These are phyloP conservation scores for Leucophenga montana DNA, from an alignment of 2,888 invertebrate species.

Conservation along the genomic window DNA sequence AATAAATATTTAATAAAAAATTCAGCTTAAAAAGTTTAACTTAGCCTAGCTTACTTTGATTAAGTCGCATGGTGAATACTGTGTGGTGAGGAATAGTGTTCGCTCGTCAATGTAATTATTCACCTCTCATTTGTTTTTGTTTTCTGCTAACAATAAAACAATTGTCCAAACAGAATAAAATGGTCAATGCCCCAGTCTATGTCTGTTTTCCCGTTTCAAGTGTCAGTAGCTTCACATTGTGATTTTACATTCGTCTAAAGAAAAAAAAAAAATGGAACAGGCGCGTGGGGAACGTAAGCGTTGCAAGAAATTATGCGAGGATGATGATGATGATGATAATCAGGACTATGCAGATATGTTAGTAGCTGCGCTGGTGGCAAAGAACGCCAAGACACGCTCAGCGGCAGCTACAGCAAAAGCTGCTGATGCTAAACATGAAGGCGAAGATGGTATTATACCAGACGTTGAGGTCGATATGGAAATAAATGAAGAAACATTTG, in stretches of 20 bases:
- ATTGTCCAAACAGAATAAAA: too few species aligned
- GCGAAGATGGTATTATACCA: constrained; percentile 44
- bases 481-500: constrained; percentile 49
- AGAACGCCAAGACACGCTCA: constrained; percentile 49
- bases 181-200: too few species aligned
- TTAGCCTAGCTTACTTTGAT: too few species aligned
- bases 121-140: too few species aligned
- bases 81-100: too few species aligned
- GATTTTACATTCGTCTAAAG: constrained; percentile 77
- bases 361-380: constrained; percentile 51
- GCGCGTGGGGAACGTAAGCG: constrained; percentile 67
- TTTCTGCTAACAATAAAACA: too few species aligned
- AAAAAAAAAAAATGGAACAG: constrained; percentile 73
- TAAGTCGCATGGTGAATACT: too few species aligned
- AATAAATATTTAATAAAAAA: too few species aligned
- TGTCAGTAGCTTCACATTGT: too few species aligned
- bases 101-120: too few species aligned
- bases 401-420: constrained; percentile 33
- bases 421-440: constrained; percentile 13
- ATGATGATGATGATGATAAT: constrained; percentile 51
- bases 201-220: too few species aligned
- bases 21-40: too few species aligned
- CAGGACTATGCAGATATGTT: constrained; percentile 55
- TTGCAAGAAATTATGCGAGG: constrained; percentile 56
- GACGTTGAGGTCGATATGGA: constrained; percentile 55